Percentiles rank a stretch among this genome's conserved stretches.
phyloP scores from a whole-genome alignment of 2,888 invertebrate genomes.

The Macropis europaea region DNA sequence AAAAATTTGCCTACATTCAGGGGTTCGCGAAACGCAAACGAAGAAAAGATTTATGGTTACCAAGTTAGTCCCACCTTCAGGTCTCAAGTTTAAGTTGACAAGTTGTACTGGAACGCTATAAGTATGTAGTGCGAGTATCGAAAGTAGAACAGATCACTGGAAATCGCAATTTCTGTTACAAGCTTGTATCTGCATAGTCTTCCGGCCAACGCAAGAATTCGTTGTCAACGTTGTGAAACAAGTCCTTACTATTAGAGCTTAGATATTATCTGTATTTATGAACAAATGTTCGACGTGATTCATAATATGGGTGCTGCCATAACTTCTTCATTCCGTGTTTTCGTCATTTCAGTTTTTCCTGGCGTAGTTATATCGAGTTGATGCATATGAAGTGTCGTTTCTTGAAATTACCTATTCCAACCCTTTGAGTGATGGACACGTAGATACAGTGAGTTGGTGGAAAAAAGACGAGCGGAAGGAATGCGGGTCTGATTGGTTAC shows the following conservation, averaged over 20 bases:
- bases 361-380: background rate
- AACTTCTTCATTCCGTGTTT: background rate
- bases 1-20: no score
- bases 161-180: conserved; percentile 3
- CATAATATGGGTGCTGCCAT: conserved; percentile 9
- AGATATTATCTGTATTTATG: conserved; percentile 11
- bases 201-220: conserved; percentile 40
- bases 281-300: background rate
- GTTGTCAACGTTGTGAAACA: conserved; percentile 24
- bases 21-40: no score
- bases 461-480: no score
- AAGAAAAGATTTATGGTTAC: no score
- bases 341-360: background rate
- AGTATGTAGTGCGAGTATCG: background rate
- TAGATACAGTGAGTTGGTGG: no score
- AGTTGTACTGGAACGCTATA: conserved; percentile 13
- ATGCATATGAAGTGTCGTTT: no score
- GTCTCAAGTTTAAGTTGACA: background rate
- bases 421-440: no score
- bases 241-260: conserved; percentile 42
- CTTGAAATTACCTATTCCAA: no score
- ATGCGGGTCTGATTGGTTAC: no score
- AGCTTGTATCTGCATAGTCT: conserved; percentile 40
- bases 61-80: no score
- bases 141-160: background rate